Evolutionary conservation across 2,888 invertebrate genomes (phyloP), one percentile per base, ranked within the genome.

Genomic region (Ectobius pallidus): DNA sequence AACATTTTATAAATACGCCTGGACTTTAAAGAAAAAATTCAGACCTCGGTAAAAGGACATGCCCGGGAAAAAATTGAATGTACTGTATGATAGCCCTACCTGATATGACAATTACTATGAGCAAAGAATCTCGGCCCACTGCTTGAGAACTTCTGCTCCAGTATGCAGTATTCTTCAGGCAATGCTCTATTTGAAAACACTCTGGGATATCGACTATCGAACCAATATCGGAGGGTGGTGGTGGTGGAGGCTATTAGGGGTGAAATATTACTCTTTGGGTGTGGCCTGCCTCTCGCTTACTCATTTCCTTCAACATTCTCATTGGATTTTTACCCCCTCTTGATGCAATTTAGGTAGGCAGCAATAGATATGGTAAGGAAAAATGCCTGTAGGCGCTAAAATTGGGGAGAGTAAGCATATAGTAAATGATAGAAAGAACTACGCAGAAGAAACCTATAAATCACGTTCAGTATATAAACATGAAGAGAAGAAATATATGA

Each of bases 241-340:
- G 39, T 39, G 62, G 44, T 63, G 67, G 46, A 52, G 68, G 70
- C 73, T 73, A 71, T 74, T 74, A 74, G 71, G 70, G 73, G 71
- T 74, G 73, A 74, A 74, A 74, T 74, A 74, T 74, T 74, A 71
- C 70, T 42, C 71, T 65, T 62, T 69, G 71, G 71, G 73, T 71
- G 73, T 71, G 73, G 71, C 68, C 58, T 44, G 69, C 62, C 69
- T 72, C 69, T 52, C 62, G 62, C 61, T 74, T 71, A 71, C 73
- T 71, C 71, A 74, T 74, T 74, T 74, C 71, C 73, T 74, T 70
- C 70, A 61, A 42, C 27, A 39, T 65, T 70, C 69, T 32, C 67
- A 72, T 61, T 27, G 46, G 68, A 68, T 72, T 72, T 68, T 72
- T 72, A 42, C 61, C 44, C 68, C 58, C 68, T 46, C 58, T 30